phyloP scores from a whole-genome alignment of 2,888 invertebrate genomes.

The Nemotelus pantherinus region DNA sequence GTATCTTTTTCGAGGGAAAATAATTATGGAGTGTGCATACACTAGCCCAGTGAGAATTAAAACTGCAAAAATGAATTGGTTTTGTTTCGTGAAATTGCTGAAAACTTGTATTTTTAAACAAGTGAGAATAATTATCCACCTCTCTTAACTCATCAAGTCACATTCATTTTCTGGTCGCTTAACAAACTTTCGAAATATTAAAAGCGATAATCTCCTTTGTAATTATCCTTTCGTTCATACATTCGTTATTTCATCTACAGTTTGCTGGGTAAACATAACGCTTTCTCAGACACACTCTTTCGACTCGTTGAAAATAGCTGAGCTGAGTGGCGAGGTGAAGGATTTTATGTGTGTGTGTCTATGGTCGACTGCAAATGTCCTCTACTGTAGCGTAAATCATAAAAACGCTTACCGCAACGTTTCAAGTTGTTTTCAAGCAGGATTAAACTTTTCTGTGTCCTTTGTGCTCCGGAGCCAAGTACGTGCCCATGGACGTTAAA shows the following conservation, averaged over 20 bases:
- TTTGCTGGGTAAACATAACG: background rate
- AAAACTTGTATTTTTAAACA: no score
- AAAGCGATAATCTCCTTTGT: constrained; percentile 47
- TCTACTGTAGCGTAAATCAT: constrained; percentile 26
- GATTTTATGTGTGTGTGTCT: constrained; percentile 20
- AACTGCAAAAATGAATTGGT: no score
- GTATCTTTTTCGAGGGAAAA: no score
- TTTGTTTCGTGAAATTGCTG: no score
- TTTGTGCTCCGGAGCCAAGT: background rate
- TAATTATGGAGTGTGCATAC: no score
- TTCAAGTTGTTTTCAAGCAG: constrained; percentile 23
- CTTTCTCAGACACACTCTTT: background rate
- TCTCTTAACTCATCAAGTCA: no score
- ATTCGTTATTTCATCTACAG: background rate
- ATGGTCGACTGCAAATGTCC: constrained; percentile 23
- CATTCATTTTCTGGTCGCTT: no score
- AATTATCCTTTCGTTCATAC: constrained; percentile 47
- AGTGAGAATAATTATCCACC: no score
- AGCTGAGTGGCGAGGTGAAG: background rate
- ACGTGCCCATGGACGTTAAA: no score
- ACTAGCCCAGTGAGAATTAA: no score
- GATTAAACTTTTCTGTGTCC: constrained; percentile 17
- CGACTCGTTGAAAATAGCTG: no score
- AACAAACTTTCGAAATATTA: constrained; percentile 1
- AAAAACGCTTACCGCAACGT: constrained; percentile 22